A percentile compares a stretch with the other conserved stretches of the same genome.
Evolutionary conservation across 2,113 vertebrate genomes (phyloP).

Genomic region (Gila orcuttii): DNA sequence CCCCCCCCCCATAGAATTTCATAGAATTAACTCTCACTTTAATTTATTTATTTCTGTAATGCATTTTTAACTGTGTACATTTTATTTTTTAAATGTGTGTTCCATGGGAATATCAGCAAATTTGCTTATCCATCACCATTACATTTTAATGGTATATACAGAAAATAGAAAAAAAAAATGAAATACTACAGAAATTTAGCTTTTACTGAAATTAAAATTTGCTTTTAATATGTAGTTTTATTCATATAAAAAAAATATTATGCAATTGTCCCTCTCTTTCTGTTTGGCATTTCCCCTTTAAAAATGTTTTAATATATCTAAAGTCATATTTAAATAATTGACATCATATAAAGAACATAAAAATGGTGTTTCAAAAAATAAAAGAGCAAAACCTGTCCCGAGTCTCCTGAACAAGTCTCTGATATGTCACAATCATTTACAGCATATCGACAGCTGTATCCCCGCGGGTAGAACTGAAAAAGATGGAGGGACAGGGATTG

Average conservation of each 20-base stretch:
- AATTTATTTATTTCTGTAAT: not conserved
- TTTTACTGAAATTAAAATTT: not conserved
- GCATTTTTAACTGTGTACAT: too few relatives aligned
- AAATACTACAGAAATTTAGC: not conserved
- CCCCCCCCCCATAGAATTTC: not conserved
- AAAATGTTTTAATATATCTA: not conserved
- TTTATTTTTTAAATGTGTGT: not conserved
- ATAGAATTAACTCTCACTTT: not conserved
- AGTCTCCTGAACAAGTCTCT: slow-evolving; percentile 94
- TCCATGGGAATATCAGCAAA: not conserved
- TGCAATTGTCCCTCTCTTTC: not conserved
- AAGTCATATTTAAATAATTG: not conserved
- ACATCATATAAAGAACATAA: not conserved
- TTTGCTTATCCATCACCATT: not conserved
- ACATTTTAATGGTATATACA: not conserved
- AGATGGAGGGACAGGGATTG: not conserved
- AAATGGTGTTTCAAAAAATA: not conserved
- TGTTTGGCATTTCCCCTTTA: not conserved
- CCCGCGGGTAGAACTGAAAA: slow-evolving; percentile 88
- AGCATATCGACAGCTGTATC: slow-evolving; percentile 90
- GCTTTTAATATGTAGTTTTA: not conserved
- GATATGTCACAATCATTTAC: slow-evolving; percentile 96
- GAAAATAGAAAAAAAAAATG: not conserved
- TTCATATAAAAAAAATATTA: not conserved
- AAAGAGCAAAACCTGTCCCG: slow-evolving; percentile 85